phyloP scores from a whole-genome alignment of 2,888 invertebrate genomes.

The Drosophila ustulata region DNA sequence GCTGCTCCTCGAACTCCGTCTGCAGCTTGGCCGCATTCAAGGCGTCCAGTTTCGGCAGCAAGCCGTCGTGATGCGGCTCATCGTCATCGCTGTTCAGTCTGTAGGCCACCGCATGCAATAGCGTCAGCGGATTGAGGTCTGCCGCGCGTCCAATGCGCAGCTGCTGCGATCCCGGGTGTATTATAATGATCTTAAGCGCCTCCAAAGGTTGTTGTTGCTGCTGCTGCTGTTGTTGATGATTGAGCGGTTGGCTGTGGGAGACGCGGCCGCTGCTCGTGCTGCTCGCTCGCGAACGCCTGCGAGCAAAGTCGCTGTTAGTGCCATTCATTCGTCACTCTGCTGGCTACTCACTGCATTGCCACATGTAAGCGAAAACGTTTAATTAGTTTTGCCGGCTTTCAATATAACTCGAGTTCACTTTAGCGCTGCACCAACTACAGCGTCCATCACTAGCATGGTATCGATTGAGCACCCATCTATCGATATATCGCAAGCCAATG shows the following conservation, averaged over 20 bases:
- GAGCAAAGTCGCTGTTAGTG: neutral
- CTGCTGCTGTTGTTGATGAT: conserved; percentile 7
- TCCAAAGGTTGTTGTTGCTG: conserved; percentile 56
- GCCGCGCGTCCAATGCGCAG: conserved; percentile 96
- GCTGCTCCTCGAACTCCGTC: conserved; percentile 92
- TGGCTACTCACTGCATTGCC: conserved; percentile 49
- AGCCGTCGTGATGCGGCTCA: conserved; percentile 76
- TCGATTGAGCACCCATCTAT: too few species aligned
- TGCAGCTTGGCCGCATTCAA: conserved; percentile 77
- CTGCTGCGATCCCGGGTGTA: conserved; percentile 96
- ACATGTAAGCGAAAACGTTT: neutral
- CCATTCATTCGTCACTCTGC: neutral
- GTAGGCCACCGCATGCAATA: conserved; percentile 88
- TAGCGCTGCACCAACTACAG: too few species aligned
- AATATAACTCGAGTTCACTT: too few species aligned
- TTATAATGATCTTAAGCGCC: conserved; percentile 94
- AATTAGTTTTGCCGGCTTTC: too few species aligned
- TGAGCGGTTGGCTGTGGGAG: conserved; percentile 19
- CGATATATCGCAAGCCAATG: too few species aligned
- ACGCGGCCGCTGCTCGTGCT: conserved; percentile 72
- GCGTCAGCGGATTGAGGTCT: conserved; percentile 93
- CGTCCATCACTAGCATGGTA: too few species aligned
- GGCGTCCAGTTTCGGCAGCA: conserved; percentile 66
- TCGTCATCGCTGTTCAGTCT: conserved; percentile 83
- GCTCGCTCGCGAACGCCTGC: conserved; percentile 68